A percentile compares a stretch with the other conserved stretches of the same genome.
Conservation (phyloP, 2,888 invertebrate species). For the Stenichneumon culpator region DNA sequence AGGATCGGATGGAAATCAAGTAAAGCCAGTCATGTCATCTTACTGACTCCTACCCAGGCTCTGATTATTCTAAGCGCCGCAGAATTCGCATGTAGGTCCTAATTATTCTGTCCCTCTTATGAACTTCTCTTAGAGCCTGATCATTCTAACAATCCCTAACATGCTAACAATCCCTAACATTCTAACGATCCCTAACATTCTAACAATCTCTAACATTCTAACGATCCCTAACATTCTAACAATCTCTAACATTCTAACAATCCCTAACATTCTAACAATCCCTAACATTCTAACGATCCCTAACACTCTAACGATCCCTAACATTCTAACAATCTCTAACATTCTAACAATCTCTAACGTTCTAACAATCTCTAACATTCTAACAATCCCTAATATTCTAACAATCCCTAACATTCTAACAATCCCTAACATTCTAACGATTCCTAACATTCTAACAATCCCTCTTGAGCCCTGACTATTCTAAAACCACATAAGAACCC, state of each 20-base stretch:
- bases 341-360: too few relatives aligned
- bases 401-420: not conserved
- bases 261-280: too few relatives aligned
- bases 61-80: too few relatives aligned
- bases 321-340: too few relatives aligned
- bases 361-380: not conserved
- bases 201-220: not conserved
- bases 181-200: too few relatives aligned
- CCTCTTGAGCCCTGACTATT: not conserved
- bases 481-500: not conserved
- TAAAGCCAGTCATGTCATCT: not conserved
- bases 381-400: too few relatives aligned
- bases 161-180: too few relatives aligned
- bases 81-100: too few relatives aligned
- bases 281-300: too few relatives aligned
- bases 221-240: too few relatives aligned
- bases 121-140: not conserved
- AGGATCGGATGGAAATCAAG: not conserved
- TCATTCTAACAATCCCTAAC: not conserved
- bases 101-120: not conserved
- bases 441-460: too few relatives aligned
- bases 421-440: too few relatives aligned
- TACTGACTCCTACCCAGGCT: not conserved
- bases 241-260: not conserved
- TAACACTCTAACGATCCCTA: not conserved